Base-by-base conservation (phyloP, 2,888 invertebrate genomes). In the Ecliptopera silaceata region DNA sequence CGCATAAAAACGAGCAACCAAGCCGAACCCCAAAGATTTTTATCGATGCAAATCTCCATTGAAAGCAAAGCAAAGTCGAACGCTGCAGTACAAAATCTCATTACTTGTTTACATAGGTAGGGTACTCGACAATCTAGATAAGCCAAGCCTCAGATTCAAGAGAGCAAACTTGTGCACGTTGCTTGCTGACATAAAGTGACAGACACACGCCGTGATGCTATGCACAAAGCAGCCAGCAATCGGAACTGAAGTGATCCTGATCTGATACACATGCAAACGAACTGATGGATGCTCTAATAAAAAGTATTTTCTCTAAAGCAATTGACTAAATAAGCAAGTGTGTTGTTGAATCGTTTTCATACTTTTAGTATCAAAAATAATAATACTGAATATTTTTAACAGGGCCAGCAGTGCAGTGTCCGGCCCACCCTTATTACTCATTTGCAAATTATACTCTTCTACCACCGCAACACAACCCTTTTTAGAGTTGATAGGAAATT, bases 401-500 rank as follows among this genome's bases (percentile, higher is more conserved):
- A 8, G 36, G 36, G 26, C 13, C 12, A 41, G 41, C 13, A 22
- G 6, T 22, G 6, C 51, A 47, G 56, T 56, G 46, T 45, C n/a
- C n/a, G 43, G 29, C 36, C 47, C 54, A 51, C 57, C 57, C 59
- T 61, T 61, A 55, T 61, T 63, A 70, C 62, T 70, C 54, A 52
- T 61, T 64, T 57, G 55, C 58, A 63, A 62, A 73, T 76, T 65
- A 71, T 63, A 68, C 68, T 66, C 52, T 56, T 55, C 66, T 63
- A 63, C 65, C 69, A 65, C 56, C 36, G 59, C 64, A 53, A 34
- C 26, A 18, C 47, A 64, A 70, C 69, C 71, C 68, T 68, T 69
- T 74, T 69, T 67, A 68, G 68, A 72, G 65, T 72, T 66, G 72
- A 77, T 79, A 82, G 74, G 74, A 81, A 80, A 80, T 76, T 79